phyloP scores from a whole-genome alignment of 1,140 invertebrate genomes.

The Reticulitermes speratus region DNA sequence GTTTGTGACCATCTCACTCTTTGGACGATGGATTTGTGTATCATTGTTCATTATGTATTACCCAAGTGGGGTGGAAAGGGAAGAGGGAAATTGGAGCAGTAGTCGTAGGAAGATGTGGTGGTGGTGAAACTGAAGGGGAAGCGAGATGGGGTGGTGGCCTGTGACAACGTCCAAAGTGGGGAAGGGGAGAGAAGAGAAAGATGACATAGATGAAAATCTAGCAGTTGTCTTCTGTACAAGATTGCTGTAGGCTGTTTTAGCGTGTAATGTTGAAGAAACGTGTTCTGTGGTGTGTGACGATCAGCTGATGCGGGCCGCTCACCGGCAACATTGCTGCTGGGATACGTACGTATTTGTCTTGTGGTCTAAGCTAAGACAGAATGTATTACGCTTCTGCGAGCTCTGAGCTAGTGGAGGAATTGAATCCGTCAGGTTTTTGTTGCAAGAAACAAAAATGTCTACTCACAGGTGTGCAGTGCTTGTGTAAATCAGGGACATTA shows the following conservation, averaged over 20 bases:
- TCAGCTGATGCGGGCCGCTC: background rate
- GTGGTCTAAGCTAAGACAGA: too few species aligned
- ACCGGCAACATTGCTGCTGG: background rate
- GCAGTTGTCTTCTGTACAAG: slow-evolving; percentile 6
- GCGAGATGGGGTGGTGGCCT: background rate
- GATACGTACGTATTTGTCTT: background rate
- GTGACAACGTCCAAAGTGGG: background rate
- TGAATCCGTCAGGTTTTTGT: too few species aligned
- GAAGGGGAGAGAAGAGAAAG: background rate
- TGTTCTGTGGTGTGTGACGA: background rate
- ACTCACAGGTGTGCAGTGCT: too few species aligned
- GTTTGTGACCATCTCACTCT: background rate
- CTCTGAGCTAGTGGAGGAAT: too few species aligned
- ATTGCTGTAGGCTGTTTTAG: background rate
- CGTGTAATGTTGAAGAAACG: background rate
- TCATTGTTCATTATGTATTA: slow-evolving; percentile 17
- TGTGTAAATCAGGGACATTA: too few species aligned
- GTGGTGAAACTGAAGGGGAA: background rate
- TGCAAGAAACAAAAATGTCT: too few species aligned
- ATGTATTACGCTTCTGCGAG: too few species aligned
- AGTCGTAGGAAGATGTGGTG: slow-evolving; percentile 3
- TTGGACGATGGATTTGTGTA: slow-evolving; percentile 4
- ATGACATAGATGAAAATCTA: slow-evolving; percentile 3
- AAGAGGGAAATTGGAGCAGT: background rate
- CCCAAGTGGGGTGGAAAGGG: background rate